Percentiles rank a stretch among this genome's conserved stretches.
Evolutionary conservation across 2,113 vertebrate species (phyloP).

Genomic region (Grus americana): DNA sequence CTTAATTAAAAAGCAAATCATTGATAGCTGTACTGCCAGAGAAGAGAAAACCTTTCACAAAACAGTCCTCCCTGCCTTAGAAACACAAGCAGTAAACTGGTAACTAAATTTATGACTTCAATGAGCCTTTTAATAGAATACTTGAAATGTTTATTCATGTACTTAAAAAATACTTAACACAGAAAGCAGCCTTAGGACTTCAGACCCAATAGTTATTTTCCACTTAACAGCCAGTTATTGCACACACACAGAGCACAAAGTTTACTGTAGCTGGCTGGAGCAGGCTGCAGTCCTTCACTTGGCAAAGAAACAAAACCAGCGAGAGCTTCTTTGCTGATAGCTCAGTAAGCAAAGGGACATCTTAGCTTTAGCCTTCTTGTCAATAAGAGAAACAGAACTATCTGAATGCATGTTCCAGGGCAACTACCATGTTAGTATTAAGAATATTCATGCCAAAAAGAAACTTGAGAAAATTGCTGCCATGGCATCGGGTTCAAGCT

Average conservation of each 20-base stretch:
- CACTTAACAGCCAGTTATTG: not conserved
- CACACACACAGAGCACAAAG: not conserved
- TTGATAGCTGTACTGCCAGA: not conserved
- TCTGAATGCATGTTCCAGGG: not conserved
- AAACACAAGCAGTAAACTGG: not conserved
- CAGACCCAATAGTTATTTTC: not conserved
- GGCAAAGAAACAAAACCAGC: not conserved
- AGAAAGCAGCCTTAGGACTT: not conserved
- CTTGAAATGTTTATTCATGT: not conserved
- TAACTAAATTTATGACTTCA: not conserved
- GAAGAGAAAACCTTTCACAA: not conserved
- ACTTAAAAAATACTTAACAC: not conserved
- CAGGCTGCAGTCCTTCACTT: not conserved
- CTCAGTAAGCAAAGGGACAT: not conserved
- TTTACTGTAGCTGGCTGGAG: not conserved
- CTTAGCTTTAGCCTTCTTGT: not conserved
- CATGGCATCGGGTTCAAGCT: not conserved
- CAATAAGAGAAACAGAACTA: not conserved
- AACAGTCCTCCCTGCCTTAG: not conserved
- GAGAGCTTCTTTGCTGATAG: not conserved
- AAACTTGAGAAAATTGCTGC: not conserved
- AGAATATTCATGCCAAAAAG: not conserved
- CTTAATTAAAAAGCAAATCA: not conserved
- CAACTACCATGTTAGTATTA: not conserved
- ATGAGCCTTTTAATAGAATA: not conserved